Percentiles rank a stretch among this genome's conserved stretches.
Conservation (phyloP, 2,113 vertebrate genomes). For the Xyrauchen texanus region DNA sequence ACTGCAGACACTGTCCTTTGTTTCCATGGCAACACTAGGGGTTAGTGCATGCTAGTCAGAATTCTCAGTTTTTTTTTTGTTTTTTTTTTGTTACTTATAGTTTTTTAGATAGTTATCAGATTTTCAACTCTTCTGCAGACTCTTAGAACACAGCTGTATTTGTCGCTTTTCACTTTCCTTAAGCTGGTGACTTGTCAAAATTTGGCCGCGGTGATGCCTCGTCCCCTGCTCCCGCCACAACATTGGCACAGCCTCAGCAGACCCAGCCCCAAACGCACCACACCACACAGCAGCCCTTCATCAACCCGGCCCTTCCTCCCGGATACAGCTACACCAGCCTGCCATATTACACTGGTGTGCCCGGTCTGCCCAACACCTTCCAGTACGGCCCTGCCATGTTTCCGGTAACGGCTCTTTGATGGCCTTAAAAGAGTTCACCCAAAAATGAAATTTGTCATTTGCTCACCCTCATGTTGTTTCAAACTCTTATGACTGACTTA, state of each 20-base stretch:
- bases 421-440: no score
- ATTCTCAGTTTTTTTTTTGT: no score
- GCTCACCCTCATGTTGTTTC: no score
- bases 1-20: background rate
- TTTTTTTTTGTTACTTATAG: background rate
- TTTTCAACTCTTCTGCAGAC: background rate
- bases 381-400: constrained; percentile 97
- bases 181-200: constrained; percentile 89
- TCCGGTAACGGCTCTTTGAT: constrained; percentile 81
- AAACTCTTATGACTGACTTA: no score
- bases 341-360: constrained; percentile 97
- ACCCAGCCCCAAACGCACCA: constrained; percentile 95
- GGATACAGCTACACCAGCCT: constrained; percentile 99
- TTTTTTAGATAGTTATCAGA: background rate
- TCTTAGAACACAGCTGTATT: no score
- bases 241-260: constrained; percentile 93
- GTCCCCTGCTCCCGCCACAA: constrained; percentile 91
- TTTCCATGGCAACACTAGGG: background rate
- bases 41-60: background rate
- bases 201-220: constrained; percentile 93
- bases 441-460: no score
- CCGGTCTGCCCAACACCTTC: constrained; percentile 95
- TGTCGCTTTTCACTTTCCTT: background rate
- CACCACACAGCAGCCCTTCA: constrained; percentile 95
- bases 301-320: constrained; percentile 92